Percentiles rank a stretch among this genome's conserved stretches.
phyloP scores from a whole-genome alignment of 2,888 invertebrate species.

The Noctuana brunneofusca region DNA sequence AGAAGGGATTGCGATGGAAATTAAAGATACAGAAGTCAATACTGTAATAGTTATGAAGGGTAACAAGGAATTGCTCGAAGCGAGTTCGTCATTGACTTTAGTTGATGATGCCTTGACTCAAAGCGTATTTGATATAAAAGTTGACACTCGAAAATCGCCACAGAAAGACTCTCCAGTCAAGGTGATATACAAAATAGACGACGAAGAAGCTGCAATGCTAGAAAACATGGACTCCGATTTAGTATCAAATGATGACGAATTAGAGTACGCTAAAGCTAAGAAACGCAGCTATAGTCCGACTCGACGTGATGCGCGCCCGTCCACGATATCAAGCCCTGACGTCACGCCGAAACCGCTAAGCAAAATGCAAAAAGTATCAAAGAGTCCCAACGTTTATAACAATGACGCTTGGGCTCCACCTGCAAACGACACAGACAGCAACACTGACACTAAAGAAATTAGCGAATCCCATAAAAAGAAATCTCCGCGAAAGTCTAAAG shows the following conservation, averaged over 20 bases:
- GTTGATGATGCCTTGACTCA: slow-evolving; percentile 56
- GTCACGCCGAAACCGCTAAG: slow-evolving; percentile 59
- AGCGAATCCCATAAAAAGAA: slow-evolving; percentile 34
- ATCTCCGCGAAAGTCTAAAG: slow-evolving; percentile 36
- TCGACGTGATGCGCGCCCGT: slow-evolving; percentile 39
- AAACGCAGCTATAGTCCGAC: slow-evolving; percentile 57
- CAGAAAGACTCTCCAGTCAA: slow-evolving; percentile 43
- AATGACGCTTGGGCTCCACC: not conserved
- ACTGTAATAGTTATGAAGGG: slow-evolving; percentile 67
- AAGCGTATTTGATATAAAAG: slow-evolving; percentile 40
- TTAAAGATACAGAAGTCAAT: slow-evolving; percentile 57
- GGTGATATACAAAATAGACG: slow-evolving; percentile 47
- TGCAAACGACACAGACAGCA: not conserved
- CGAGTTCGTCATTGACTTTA: slow-evolving; percentile 62
- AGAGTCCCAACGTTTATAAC: slow-evolving; percentile 43
- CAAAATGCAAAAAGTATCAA: slow-evolving; percentile 62
- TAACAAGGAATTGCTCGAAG: slow-evolving; percentile 58
- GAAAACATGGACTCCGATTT: slow-evolving; percentile 45
- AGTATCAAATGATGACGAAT: slow-evolving; percentile 43
- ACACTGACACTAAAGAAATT: slow-evolving; percentile 24
- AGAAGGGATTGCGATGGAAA: slow-evolving; percentile 40
- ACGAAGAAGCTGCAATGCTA: slow-evolving; percentile 22
- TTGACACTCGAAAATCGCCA: slow-evolving; percentile 27
- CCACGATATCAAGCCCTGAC: slow-evolving; percentile 21
- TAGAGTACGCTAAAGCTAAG: slow-evolving; percentile 44